Conservation (phyloP, 2,888 invertebrate species). For the Eulithis prunata region DNA sequence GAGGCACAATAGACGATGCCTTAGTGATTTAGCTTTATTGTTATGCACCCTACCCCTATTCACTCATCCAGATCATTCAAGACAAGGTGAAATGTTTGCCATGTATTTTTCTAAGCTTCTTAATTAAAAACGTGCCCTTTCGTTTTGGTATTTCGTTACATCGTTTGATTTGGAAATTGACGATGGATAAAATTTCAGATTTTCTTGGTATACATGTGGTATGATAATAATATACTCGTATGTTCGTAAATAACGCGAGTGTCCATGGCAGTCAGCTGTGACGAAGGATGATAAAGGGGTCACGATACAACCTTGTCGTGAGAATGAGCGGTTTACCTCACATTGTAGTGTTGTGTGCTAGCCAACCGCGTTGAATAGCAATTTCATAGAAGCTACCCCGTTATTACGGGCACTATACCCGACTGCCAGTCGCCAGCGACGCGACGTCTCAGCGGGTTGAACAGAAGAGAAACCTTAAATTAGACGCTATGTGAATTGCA, state of each 20-base stretch:
- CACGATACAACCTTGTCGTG: constrained; percentile 68
- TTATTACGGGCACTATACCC: constrained; percentile 73
- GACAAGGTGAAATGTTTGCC: constrained; percentile 44
- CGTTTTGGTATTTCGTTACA: not conserved
- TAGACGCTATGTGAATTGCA: constrained; percentile 58
- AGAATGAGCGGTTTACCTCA: constrained; percentile 66
- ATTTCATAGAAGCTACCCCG: constrained; percentile 69
- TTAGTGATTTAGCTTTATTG: constrained; percentile 83
- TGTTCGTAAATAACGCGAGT: constrained; percentile 34
- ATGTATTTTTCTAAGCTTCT: constrained; percentile 21
- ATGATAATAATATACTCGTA: constrained; percentile 1
- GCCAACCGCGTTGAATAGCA: constrained; percentile 69
- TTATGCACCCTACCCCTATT: constrained; percentile 69
- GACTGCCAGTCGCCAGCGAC: constrained; percentile 56
- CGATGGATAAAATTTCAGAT: too few species aligned
- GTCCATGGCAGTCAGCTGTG: constrained; percentile 58
- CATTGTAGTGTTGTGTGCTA: constrained; percentile 64
- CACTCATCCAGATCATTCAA: constrained; percentile 64
- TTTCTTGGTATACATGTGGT: not conserved
- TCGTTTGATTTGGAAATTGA: not conserved
- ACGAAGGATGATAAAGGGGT: constrained; percentile 66
- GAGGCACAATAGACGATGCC: constrained; percentile 73
- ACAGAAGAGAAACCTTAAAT: constrained; percentile 64
- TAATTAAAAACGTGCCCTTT: constrained; percentile 34
- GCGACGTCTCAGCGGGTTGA: constrained; percentile 58